A percentile compares a stretch with the other conserved stretches of the same genome.
phyloP scores from a whole-genome alignment of 2,113 vertebrate species.

The Pitta sordida region DNA sequence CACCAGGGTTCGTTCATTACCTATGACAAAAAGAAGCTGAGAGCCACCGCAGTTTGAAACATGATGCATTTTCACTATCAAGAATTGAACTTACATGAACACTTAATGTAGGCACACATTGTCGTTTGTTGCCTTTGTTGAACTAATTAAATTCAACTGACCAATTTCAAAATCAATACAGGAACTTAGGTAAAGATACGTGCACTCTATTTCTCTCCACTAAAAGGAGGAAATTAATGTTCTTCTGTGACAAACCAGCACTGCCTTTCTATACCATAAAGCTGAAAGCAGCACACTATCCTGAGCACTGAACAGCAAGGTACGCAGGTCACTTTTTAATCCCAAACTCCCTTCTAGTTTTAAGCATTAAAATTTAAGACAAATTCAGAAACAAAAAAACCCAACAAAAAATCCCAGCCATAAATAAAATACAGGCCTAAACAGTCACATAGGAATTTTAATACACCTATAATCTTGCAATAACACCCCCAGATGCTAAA shows the following conservation, averaged over 20 bases:
- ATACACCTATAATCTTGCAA: not conserved
- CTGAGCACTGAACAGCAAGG: not conserved
- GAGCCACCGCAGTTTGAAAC: not conserved
- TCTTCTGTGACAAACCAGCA: accelerated
- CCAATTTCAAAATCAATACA: not conserved
- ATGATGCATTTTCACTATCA: not conserved
- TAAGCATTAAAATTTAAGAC: not conserved
- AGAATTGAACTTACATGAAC: not conserved
- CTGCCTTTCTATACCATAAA: not conserved
- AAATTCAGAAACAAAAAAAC: not conserved
- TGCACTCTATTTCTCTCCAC: not conserved
- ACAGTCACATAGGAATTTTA: accelerated
- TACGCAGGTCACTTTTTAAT: not conserved
- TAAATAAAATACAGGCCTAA: not conserved
- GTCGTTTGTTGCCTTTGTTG: not conserved
- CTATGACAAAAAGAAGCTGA: slow-evolving; percentile 55
- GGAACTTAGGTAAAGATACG: not conserved
- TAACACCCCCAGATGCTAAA: not conserved
- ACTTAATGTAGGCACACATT: not conserved
- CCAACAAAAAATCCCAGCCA: not conserved
- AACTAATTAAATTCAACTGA: not conserved
- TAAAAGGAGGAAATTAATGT: not conserved
- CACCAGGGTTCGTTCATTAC: slow-evolving; percentile 86
- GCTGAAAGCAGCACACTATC: not conserved
- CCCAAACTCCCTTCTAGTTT: not conserved